Conservation (phyloP, 2,113 vertebrate genomes). For the Odocoileus hemionus region DNA sequence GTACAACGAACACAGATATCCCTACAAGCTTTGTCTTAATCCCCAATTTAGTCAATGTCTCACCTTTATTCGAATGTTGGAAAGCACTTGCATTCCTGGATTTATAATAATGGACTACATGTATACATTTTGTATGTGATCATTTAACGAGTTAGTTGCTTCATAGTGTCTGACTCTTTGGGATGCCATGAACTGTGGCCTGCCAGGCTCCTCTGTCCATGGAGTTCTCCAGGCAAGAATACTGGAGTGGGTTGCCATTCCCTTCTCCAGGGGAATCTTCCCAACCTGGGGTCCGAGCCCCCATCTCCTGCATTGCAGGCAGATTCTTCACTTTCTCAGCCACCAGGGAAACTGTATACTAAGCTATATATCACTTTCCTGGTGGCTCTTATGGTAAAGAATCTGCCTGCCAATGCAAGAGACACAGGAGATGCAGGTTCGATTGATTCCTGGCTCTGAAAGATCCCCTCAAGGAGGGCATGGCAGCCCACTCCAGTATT, state of each 20-base stretch:
- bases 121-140: neutral
- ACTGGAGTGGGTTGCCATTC: neutral
- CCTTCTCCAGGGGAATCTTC: neutral
- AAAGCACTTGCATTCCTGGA: neutral
- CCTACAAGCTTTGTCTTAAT: neutral
- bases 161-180: neutral
- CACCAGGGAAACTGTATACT: neutral
- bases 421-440: neutral
- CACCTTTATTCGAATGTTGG: neutral
- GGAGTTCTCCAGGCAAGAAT: neutral
- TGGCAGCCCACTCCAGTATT: neutral
- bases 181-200: neutral
- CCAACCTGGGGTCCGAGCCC: neutral
- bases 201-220: neutral
- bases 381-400: neutral
- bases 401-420: neutral
- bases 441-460: neutral
- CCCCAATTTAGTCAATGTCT: neutral
- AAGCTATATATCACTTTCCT: neutral
- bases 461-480: neutral
- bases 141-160: neutral
- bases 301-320: neutral
- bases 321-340: neutral
- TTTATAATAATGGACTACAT: neutral
- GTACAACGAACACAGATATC: neutral